Conservation (phyloP, 2,888 invertebrate species). For the Monoplex corrugatus region DNA sequence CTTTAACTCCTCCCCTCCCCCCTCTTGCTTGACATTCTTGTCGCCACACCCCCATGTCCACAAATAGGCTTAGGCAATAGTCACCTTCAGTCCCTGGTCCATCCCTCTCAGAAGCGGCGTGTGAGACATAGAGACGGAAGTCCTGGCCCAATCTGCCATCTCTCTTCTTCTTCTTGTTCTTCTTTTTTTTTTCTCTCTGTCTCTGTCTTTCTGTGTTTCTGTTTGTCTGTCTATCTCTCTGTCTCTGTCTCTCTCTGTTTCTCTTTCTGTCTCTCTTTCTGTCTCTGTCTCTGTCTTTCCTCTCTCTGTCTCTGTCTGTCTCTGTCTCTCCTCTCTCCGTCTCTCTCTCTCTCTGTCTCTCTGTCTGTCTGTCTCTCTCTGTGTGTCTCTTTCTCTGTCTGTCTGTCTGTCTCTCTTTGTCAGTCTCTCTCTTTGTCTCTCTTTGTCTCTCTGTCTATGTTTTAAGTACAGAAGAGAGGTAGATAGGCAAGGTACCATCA, state of each 20-base stretch:
- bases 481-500: too few relatives aligned
- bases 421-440: not conserved
- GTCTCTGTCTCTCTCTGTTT: not conserved
- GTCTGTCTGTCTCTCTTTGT: not conserved
- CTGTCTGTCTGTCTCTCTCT: not conserved
- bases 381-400: not conserved
- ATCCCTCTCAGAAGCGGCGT: too few relatives aligned
- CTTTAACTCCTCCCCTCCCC: too few relatives aligned
- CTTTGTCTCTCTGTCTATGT: not conserved
- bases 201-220: not conserved
- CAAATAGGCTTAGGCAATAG: too few relatives aligned
- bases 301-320: not conserved
- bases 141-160: not conserved
- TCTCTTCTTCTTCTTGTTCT: not conserved
- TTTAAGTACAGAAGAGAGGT: too few relatives aligned
- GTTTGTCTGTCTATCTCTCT: not conserved
- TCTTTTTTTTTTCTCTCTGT: not conserved
- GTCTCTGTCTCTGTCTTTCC: not conserved
- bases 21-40: too few relatives aligned
- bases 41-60: too few relatives aligned
- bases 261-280: not conserved
- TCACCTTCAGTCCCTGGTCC: too few relatives aligned
- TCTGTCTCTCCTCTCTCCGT: not conserved
- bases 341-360: not conserved
- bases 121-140: too few relatives aligned